These are phyloP conservation scores for Drosophila burlai DNA, from an alignment of 1,140 invertebrate species.

Conservation along the genomic window DNA sequence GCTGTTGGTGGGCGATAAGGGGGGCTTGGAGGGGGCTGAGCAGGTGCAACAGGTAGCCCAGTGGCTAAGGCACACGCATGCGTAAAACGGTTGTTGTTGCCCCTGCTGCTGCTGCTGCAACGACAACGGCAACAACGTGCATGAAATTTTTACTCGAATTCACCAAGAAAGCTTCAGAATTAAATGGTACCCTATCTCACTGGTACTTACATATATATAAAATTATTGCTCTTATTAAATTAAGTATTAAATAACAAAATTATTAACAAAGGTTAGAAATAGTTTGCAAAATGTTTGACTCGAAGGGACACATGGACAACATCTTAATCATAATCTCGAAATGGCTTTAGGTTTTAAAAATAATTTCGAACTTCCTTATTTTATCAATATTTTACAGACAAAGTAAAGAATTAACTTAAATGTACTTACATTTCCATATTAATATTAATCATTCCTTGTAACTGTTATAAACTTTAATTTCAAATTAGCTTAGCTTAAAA, in stretches of 20 bases:
- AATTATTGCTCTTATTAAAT: not conserved
- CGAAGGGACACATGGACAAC: not conserved
- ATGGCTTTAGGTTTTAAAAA: too few relatives aligned
- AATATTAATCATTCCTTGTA: not conserved
- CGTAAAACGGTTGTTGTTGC: conserved; percentile 76
- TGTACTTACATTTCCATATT: not conserved
- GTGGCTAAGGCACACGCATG: conserved; percentile 68
- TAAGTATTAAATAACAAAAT: too few relatives aligned
- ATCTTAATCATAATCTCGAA: not conserved
- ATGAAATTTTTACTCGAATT: conserved; percentile 61
- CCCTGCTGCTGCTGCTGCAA: conserved; percentile 37
- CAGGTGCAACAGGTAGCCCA: conserved; percentile 64
- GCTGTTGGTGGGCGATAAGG: conserved; percentile 15
- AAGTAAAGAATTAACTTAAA: not conserved
- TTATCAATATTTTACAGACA: too few relatives aligned
- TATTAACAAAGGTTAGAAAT: too few relatives aligned
- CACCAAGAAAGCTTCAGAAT: not conserved
- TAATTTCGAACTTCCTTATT: too few relatives aligned
- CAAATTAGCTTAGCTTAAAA: too few relatives aligned
- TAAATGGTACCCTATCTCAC: not conserved
- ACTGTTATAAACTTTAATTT: not conserved
- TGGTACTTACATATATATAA: not conserved
- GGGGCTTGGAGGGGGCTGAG: not conserved
- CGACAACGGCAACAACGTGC: conserved; percentile 60
- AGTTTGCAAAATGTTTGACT: too few relatives aligned